Evolutionary conservation across 2,888 invertebrate genomes (phyloP), one percentile per base, ranked within the genome.

Genomic region (Kuschelorhynchus macadamiae): DNA sequence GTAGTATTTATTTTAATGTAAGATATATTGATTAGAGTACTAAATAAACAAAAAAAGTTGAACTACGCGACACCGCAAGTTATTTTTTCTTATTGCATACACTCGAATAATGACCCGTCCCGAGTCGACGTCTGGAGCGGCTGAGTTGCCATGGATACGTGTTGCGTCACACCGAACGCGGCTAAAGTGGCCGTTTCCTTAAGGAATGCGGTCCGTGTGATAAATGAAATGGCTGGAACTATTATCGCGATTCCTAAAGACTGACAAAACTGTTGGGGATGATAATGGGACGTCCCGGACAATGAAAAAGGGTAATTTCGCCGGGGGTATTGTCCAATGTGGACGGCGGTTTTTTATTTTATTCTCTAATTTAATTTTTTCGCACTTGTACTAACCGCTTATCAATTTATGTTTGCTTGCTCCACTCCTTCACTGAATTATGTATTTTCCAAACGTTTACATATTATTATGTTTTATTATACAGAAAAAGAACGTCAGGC

Each of bases 61-160:
- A n/a, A n/a, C n/a, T n/a, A n/a, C n/a, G n/a, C n/a, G n/a, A n/a
- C n/a, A n/a, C n/a, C n/a, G n/a, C n/a, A n/a, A n/a, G n/a, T n/a
- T n/a, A n/a, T n/a, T n/a, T n/a, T n/a, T n/a, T n/a, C n/a, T n/a
- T n/a, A n/a, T n/a, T n/a, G n/a, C n/a, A 30, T 17, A 55, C 25
- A 42, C 25, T 25, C 11, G 42, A 41, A 55, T 55, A 55, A 41
- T 55, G 21, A 55, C 17, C n/a, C n/a, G n/a, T n/a, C n/a, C n/a
- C n/a, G n/a, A n/a, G n/a, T n/a, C 39, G 41, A 60, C 50, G 49
- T 60, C 66, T 55, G 32, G 46, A 49, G 46, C 66, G 61, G 66
- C 47, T 21, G 49, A 33, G 60, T 60, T 60, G 60, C 61, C 61
- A 67, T 67, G 66, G 53, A 21, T 53, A 67, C 60, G 55, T 59